A percentile compares a stretch with the other conserved stretches of the same genome.
Conservation (phyloP, 2,888 invertebrate species). For the Pterostichus madidus region DNA sequence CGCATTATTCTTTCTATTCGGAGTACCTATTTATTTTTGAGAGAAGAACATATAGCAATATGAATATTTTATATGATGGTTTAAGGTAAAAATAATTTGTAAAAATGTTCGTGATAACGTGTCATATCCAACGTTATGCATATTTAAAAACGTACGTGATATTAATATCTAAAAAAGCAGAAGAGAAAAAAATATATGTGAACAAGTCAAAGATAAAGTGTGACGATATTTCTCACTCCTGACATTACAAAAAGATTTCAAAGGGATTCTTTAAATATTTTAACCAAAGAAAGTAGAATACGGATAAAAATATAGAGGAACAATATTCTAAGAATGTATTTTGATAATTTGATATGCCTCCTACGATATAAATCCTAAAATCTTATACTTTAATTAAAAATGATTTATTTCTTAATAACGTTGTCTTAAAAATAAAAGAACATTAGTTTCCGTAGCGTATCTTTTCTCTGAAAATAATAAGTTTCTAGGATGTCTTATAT, state of each 20-base stretch:
- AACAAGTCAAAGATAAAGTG: slow-evolving; percentile 9
- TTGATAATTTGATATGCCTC: not conserved
- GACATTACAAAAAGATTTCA: slow-evolving; percentile 15
- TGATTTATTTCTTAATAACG: slow-evolving; percentile 10
- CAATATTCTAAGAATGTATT: not conserved
- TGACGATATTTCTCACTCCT: slow-evolving; percentile 2
- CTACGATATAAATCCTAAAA: not conserved
- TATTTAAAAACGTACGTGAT: slow-evolving; percentile 31
- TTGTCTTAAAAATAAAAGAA: not conserved
- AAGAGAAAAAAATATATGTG: not conserved
- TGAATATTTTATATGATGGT: slow-evolving; percentile 29
- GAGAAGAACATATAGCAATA: not conserved
- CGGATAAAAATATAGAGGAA: not conserved
- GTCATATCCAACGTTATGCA: not conserved
- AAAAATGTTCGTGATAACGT: slow-evolving; percentile 19
- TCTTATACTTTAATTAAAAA: slow-evolving; percentile 10
- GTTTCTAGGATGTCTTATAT: not conserved
- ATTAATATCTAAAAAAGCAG: slow-evolving; percentile 22
- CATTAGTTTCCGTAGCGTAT: not conserved
- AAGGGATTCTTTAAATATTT: slow-evolving; percentile 15
- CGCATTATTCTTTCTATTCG: too few relatives aligned
- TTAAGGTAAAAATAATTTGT: slow-evolving; percentile 4
- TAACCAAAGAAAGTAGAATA: not conserved
- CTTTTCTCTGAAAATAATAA: not conserved
- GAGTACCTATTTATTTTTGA: too few relatives aligned